Evolutionary conservation across 2,888 invertebrate genomes (phyloP), one percentile per base, ranked within the genome.

Genomic region (Dryadula phaetusa): DNA sequence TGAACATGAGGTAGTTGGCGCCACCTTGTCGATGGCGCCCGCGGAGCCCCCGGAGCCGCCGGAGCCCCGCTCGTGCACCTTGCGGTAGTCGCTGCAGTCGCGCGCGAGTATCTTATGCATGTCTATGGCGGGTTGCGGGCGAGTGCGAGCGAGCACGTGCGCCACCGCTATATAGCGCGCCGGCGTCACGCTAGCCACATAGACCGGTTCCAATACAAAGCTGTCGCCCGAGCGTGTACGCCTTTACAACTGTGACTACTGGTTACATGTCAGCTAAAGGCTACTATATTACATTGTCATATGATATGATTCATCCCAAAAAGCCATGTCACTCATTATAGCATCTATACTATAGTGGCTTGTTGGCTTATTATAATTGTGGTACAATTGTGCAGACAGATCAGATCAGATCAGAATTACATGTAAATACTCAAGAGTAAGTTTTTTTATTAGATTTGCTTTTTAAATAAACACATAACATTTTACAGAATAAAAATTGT

Each of bases 1-100:
- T 32, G 54, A 64, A 54, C 64, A 49, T 60, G 44, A 42, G 40
- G 34, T 56, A 40, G 40, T 8, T 10, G 40, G 8, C n/a, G 40
- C 56, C 22, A 87, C 87, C 88, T 87, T 87, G 78, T 86, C 86
- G 60, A 78, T 78, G 76, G 81, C 82, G 65, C 82, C n/a, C n/a
- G n/a, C n/a, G n/a, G n/a, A n/a, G n/a, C n/a, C n/a, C n/a, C n/a
- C n/a, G n/a, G n/a, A n/a, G 78, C 85, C 86, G 60, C 78, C 79
- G 76, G 81, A 82, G 65, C 82, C 79, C 74, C 84, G 84, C 72
- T 86, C 84, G 65, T 82, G 84, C 77, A 85, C 82, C 79, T 85
- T 87, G 66, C 86, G 78, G 65, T 79, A 82, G 73, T 82, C 82
- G 75, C 78, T 78, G 71, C 79, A 79, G 70, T 87, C 84, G 73